Base-by-base conservation (phyloP, 2,113 vertebrate species). In the Zeus faber region DNA sequence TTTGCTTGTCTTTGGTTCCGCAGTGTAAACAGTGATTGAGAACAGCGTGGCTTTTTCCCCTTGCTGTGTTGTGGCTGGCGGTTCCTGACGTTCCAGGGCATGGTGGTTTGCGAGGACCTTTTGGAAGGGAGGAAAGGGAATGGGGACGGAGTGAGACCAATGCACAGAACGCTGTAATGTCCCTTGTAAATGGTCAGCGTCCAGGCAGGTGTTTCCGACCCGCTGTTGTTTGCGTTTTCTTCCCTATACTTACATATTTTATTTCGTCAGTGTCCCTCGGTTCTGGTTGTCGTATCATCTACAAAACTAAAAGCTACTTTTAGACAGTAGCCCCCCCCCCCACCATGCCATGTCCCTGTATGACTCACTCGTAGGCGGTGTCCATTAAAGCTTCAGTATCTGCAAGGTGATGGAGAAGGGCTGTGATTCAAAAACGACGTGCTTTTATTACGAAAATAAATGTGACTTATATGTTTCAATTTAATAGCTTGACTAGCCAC, bases 21-120 rank as follows among this genome's bases (percentile, higher is more conserved):
- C 31, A 23, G 57, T 6, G 35, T 47, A 80, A 78, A 62, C 67
- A 72, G 44, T 67, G 11, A 82, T 80, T 79, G 45, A 58, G 56
- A 26, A n/a, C 24, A 24, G 13, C 17, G 65, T 54, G 50, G 3
- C 5, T 3, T 26, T 22, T 37, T 53, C 65, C 52, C 29, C 18
- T 35, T 9, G 3, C 31, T 63, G 52, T 60, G 54, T 56, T 41
- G 47, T 50, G 56, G 58, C 57, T n/a, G 2, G 56, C 52, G 51
- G 52, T 10, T 3, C 50, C 23, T 49, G 62, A 51, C 14, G 57
- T 48, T 53, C 33, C 48, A 61, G 26, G 59, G 52, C 21, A 39
- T 51, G 58, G 64, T 58, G 53, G 72, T 67, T 54, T 56, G 33
- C 20, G 52, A 40, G 39, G 35, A 5, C n/a, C n/a, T n/a, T n/a